Conservation (phyloP, 37 sponge, comb jelly and placozoan genomes). For the Trichoplax adhaerens region DNA sequence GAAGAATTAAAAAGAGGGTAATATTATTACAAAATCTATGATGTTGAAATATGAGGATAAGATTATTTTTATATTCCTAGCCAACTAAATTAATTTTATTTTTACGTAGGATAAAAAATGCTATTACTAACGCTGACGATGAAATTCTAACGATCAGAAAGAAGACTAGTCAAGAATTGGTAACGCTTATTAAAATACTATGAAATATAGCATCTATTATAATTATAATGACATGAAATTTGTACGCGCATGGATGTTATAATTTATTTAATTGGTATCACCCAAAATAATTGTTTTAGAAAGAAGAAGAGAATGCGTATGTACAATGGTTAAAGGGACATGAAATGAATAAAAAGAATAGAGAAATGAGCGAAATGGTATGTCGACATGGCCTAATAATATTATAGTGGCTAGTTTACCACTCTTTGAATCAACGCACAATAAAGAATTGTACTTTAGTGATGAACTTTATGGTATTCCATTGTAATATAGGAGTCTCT, state of each 20-base stretch:
- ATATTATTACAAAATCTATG: neutral
- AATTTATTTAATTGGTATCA: too few species aligned
- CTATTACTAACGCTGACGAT: constrained; percentile 11
- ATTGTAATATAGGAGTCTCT: constrained; percentile 15
- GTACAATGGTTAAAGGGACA: constrained; percentile 64
- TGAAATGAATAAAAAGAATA: constrained; percentile 3
- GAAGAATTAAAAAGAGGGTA: constrained; percentile 31
- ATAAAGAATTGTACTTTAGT: neutral
- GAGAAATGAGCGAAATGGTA: too few species aligned
- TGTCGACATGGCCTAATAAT: too few species aligned
- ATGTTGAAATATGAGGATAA: neutral
- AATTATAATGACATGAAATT: too few species aligned
- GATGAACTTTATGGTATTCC: constrained; percentile 2
- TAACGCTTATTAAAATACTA: neutral
- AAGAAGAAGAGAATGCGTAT: constrained; percentile 63
- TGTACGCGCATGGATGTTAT: too few species aligned
- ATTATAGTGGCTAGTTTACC: too few species aligned
- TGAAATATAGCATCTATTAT: too few species aligned
- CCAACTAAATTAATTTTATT: too few species aligned
- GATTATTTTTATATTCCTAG: too few species aligned
- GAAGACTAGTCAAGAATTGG: constrained; percentile 49
- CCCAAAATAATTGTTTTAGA: constrained; percentile 1
- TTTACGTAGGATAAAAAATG: constrained; percentile 8
- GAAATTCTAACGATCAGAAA: constrained; percentile 27
- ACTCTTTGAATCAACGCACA: neutral